Evolutionary conservation across 2,797 vertebrate genomes (phyloP).

Genomic region (Discoglossus pictus): DNA sequence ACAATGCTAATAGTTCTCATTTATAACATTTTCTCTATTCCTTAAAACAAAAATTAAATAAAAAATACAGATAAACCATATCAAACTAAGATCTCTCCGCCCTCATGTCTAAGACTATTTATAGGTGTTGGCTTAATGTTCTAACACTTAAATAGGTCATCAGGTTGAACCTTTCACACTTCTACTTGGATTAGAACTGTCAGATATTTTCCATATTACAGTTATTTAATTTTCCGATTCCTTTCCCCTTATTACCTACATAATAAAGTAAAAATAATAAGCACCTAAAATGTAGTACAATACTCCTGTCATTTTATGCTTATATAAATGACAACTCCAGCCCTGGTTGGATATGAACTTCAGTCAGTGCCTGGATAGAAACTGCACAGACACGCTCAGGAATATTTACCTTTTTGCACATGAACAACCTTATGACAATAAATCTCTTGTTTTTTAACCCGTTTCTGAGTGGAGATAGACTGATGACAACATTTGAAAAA

Average conservation of each 20-base stretch:
- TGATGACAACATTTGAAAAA: conserved; percentile 51
- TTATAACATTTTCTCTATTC: too few relatives aligned
- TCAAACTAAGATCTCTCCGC: too few relatives aligned
- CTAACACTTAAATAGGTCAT: too few relatives aligned
- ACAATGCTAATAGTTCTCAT: too few relatives aligned
- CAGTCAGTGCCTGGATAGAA: conserved; percentile 36
- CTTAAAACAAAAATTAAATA: too few relatives aligned
- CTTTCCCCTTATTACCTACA: conserved; percentile 28
- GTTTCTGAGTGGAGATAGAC: conserved; percentile 50
- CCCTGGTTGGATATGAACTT: conserved; percentile 16
- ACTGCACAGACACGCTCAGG: conserved; percentile 51
- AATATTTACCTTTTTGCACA: conserved; percentile 59
- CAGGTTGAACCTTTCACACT: too few relatives aligned
- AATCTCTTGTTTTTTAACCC: conserved; percentile 63
- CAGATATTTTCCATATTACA: too few relatives aligned
- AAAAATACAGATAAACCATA: too few relatives aligned
- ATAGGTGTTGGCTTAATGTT: too few relatives aligned
- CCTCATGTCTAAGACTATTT: too few relatives aligned
- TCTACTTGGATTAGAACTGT: too few relatives aligned
- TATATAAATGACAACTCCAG: conserved; percentile 16
- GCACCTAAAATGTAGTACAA: conserved; percentile 24
- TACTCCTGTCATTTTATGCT: conserved; percentile 8
- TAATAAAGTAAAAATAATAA: conserved; percentile 35
- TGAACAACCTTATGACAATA: conserved; percentile 57
- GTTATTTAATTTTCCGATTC: conserved; percentile 5